These are phyloP conservation scores for Mungos mungo DNA, from an alignment of 2,113 vertebrate genomes.

Conservation along the genomic window DNA sequence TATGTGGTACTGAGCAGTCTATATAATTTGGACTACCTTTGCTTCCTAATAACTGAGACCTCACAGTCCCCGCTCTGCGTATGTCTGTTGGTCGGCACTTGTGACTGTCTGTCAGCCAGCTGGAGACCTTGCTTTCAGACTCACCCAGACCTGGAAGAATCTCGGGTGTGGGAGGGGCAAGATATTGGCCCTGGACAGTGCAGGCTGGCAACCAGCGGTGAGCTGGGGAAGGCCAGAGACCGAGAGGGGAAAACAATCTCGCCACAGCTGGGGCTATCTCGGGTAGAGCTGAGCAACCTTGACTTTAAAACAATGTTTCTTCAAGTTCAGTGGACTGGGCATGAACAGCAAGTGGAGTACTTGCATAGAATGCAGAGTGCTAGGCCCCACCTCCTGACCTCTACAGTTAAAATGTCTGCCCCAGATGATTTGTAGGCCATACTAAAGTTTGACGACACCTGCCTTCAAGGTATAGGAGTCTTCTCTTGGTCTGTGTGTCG, in stretches of 20 bases:
- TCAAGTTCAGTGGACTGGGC: background rate
- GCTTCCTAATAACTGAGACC: background rate
- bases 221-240: background rate
- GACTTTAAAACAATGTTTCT: constrained; percentile 38
- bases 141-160: constrained; percentile 19
- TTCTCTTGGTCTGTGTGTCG: background rate
- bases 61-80: background rate
- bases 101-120: background rate
- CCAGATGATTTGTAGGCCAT: background rate
- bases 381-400: background rate
- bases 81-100: background rate
- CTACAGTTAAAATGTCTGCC: constrained; percentile 25
- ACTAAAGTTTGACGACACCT: background rate
- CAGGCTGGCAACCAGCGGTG: background rate
- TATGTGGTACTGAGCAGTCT: background rate
- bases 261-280: background rate
- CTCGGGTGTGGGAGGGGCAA: constrained; percentile 34
- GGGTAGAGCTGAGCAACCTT: background rate
- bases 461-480: background rate
- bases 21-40: background rate
- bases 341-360: background rate
- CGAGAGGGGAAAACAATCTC: background rate
- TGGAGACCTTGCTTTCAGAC: constrained; percentile 51
- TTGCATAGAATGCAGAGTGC: constrained; percentile 44
- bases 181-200: background rate